Evolutionary conservation across 2,113 vertebrate genomes (phyloP).

Genomic region (Acrocephalus kingi): DNA sequence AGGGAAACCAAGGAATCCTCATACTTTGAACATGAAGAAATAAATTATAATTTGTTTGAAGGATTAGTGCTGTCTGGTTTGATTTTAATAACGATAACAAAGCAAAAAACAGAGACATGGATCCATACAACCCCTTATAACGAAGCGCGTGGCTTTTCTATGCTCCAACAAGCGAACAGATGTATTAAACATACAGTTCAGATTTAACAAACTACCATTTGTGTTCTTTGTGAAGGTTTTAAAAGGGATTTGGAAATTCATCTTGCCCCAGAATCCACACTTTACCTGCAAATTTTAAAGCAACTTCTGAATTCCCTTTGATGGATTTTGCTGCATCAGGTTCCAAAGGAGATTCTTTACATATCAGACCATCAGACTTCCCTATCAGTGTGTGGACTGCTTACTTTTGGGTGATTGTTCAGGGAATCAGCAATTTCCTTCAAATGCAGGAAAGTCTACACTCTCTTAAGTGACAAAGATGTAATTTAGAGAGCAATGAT

Average conservation of each 20-base stretch:
- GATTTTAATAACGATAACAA: conserved; percentile 77
- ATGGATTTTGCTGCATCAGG: conserved; percentile 21
- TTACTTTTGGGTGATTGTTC: conserved; percentile 28
- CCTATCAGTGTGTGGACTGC: conserved; percentile 4
- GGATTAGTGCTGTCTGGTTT: conserved; percentile 69
- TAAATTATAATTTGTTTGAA: conserved; percentile 70
- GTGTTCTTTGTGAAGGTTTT: conserved; percentile 46
- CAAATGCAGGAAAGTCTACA: neutral
- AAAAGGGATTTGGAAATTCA: conserved; percentile 53
- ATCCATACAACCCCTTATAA: conserved; percentile 48
- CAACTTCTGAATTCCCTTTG: conserved; percentile 54
- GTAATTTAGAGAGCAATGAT: neutral
- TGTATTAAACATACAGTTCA: conserved; percentile 57
- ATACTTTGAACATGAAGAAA: conserved; percentile 68
- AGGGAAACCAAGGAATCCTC: conserved; percentile 53
- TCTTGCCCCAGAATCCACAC: neutral
- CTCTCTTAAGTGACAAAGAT: conserved; percentile 1
- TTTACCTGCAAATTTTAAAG: conserved; percentile 63
- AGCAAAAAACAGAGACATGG: conserved; percentile 64
- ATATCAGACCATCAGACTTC: neutral
- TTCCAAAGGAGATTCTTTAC: conserved; percentile 39
- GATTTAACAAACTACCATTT: conserved; percentile 52
- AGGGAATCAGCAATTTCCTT: neutral
- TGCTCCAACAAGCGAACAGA: conserved; percentile 57
- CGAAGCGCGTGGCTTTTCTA: conserved; percentile 14